phyloP scores from a whole-genome alignment of 2,888 invertebrate species.

The Furcula furcula region DNA sequence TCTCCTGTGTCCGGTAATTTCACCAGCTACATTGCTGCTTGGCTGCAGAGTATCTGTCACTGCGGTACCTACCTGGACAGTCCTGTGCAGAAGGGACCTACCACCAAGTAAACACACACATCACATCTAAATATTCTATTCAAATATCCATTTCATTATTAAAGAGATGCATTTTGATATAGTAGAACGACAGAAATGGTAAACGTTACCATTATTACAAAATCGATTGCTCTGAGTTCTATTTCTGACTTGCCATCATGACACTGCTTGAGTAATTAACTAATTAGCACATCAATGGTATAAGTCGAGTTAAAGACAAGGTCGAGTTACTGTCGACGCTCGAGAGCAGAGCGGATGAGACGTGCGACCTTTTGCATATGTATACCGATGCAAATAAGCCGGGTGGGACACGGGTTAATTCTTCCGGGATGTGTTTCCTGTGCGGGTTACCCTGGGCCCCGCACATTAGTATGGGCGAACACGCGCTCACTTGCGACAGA shows the following conservation, averaged over 20 bases:
- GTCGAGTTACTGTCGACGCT: slow-evolving; percentile 19
- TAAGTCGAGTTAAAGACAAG: slow-evolving; percentile 19
- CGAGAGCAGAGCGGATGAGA: slow-evolving; percentile 23
- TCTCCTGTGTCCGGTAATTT: too few species aligned
- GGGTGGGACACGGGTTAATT: slow-evolving; percentile 56
- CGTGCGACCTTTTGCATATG: slow-evolving; percentile 39
- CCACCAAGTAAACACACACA: too few species aligned
- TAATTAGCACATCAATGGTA: slow-evolving; percentile 23
- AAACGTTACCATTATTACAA: slow-evolving; percentile 7
- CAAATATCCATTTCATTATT: too few species aligned
- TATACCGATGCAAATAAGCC: slow-evolving; percentile 61
- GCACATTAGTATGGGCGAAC: slow-evolving; percentile 58
- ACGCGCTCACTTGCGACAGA: slow-evolving; percentile 32
- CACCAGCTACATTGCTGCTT: too few species aligned
- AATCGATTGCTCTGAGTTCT: slow-evolving; percentile 11
- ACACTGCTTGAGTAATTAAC: too few species aligned
- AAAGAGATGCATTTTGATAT: too few species aligned
- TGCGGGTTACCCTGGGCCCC: slow-evolving; percentile 30
- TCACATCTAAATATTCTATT: too few species aligned
- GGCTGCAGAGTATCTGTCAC: too few species aligned
- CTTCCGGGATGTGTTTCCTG: slow-evolving; percentile 81
- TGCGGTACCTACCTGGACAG: too few species aligned
- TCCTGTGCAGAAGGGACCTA: too few species aligned
- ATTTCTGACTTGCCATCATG: slow-evolving; percentile 10
- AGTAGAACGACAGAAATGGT: neutral